These are phyloP conservation scores for Drosophila quadrilineata DNA, from an alignment of 1,140 invertebrate species.

Conservation along the genomic window DNA sequence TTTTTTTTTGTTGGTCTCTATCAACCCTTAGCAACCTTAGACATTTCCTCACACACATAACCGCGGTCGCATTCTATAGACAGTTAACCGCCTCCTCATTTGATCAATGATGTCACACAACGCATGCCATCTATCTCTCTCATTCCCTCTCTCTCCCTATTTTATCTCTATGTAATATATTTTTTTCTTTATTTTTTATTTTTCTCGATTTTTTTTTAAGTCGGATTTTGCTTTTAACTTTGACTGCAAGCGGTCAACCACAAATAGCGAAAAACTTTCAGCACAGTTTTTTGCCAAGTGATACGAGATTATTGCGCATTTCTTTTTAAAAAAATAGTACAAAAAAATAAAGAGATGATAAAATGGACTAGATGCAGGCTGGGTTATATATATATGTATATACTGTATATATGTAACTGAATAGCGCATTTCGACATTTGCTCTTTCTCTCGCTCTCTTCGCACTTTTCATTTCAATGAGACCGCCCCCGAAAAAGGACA, in stretches of 20 bases:
- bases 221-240: slow-evolving; percentile 44
- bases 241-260: slow-evolving; percentile 48
- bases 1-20: background rate
- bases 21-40: background rate
- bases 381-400: no score
- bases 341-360: background rate
- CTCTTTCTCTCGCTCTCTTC: slow-evolving; percentile 1
- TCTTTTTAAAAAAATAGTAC: background rate
- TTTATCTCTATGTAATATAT: no score
- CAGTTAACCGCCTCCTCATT: slow-evolving; percentile 15
- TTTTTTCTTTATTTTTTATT: no score
- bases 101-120: slow-evolving; percentile 50
- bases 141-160: no score
- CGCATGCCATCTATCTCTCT: no score
- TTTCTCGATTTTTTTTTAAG: no score
- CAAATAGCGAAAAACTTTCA: slow-evolving; percentile 42
- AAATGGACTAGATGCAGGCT: no score
- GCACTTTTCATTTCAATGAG: slow-evolving; percentile 56
- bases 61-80: no score
- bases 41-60: background rate
- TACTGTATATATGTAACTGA: no score
- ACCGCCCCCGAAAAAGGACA: background rate
- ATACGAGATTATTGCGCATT: no score
- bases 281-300: slow-evolving; percentile 27
- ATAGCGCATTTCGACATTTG: slow-evolving; percentile 39